A percentile compares a stretch with the other conserved stretches of the same genome.
phyloP scores from a whole-genome alignment of 2,797 vertebrate species.

The Anguilla megastoma region DNA sequence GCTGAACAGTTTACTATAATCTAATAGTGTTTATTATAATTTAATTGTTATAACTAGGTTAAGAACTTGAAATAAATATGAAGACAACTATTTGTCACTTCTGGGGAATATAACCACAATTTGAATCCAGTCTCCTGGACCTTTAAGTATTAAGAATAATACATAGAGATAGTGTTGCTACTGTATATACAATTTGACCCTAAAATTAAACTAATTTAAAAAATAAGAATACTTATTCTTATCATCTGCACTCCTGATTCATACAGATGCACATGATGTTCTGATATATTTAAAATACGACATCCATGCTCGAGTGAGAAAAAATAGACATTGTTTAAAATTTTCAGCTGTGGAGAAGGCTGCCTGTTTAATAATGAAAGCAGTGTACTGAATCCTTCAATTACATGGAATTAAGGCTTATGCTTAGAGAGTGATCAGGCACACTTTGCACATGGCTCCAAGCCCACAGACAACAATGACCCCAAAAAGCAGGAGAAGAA shows the following conservation, averaged over 20 bases:
- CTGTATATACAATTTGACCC: not conserved
- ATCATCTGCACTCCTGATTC: conserved; percentile 28
- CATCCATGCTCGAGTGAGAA: conserved; percentile 23
- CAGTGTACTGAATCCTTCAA: conserved; percentile 16
- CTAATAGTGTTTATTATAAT: no score
- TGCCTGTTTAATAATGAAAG: conserved; percentile 22
- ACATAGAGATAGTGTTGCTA: not conserved
- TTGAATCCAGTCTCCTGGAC: not conserved
- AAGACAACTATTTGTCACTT: no score
- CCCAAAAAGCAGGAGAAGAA: not conserved
- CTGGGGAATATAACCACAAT: no score
- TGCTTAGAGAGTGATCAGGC: not conserved
- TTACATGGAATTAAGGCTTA: conserved; percentile 28
- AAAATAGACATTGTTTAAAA: not conserved
- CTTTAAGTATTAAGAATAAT: not conserved
- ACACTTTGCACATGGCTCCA: not conserved
- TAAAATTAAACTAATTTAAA: conserved; percentile 23
- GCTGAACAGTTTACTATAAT: no score
- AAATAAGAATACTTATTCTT: not conserved
- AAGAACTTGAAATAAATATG: no score
- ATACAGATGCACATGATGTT: conserved; percentile 19
- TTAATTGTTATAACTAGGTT: no score
- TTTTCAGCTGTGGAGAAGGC: conserved; percentile 1
- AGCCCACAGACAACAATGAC: not conserved
- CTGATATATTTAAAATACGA: conserved; percentile 26